Evolutionary conservation across 2,113 vertebrate species (phyloP).

Genomic region (Antigone vipio): DNA sequence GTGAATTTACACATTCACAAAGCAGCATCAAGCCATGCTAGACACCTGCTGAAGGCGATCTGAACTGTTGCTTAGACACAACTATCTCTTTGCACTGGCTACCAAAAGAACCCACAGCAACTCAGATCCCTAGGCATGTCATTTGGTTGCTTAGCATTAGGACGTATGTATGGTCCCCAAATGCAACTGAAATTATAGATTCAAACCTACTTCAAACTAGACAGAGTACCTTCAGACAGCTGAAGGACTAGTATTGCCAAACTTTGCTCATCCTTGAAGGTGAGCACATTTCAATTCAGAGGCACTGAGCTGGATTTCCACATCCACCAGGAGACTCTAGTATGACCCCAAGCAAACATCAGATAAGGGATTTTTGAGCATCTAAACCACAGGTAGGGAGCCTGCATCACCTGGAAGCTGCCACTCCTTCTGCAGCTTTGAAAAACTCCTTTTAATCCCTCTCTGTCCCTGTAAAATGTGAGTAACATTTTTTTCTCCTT

Average conservation of each 20-base stretch:
- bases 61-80: background rate
- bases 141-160: background rate
- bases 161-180: background rate
- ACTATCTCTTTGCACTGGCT: background rate
- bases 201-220: background rate
- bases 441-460: background rate
- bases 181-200: background rate
- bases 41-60: background rate
- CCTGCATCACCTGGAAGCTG: background rate
- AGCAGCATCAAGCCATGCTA: background rate
- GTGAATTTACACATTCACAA: background rate
- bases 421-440: background rate
- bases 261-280: background rate
- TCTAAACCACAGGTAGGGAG: background rate
- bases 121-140: background rate
- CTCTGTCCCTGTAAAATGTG: background rate
- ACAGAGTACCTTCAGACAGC: background rate
- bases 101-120: background rate
- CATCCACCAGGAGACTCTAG: rapidly evolving
- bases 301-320: background rate
- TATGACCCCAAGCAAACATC: background rate
- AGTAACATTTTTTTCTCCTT: background rate
- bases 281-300: background rate
- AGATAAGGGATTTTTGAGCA: background rate
- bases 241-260: background rate